Evolutionary conservation across 2,888 invertebrate species (phyloP), one percentile per base, ranked within the genome.

Genomic region (Furcula furcula): DNA sequence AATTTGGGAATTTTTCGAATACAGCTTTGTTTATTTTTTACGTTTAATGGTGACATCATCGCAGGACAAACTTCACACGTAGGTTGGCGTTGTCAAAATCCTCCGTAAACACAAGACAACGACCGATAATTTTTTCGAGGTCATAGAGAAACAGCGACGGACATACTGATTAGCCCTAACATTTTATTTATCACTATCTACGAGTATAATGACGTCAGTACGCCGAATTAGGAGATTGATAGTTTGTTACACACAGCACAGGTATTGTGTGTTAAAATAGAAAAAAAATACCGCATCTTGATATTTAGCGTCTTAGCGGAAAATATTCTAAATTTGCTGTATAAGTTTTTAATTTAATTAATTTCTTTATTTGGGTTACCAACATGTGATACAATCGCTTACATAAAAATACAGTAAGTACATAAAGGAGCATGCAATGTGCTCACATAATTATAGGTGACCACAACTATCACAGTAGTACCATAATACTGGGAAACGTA

Each of bases 61-160:
- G 23, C n/a, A 46, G 26, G 23, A 29, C 36, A 38, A 37, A 39
- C 32, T 21, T 35, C 26, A 41, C 40, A 39, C 34, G 21, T 48
- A 40, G 33, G 44, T 32, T 21, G 19, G 37, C 29, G 29, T 49
- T 36, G 42, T 52, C 35, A 54, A 74, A 76, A 77, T 60, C 63
- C 71, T 81, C 71, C 71, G 65, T 60, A 65, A 75, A 74, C 65
- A 72, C 35, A 55, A 64, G 76, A 70, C 80, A 76, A 77, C 69
- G 82, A 76, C 82, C 82, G 83, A 83, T 83, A 75, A 70, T 58
- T 60, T 20, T 53, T 70, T 75, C 65, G 74, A 80, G 75, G 74
- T 72, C 69, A 59, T 57, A 46, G 27, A 38, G 30, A 43, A 32
- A 49, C 49, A 43, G 37, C 39, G 44, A 36, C 50, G 53, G 55